phyloP scores from a whole-genome alignment of 1,140 invertebrate genomes.

The Rhagoletis pomonella region DNA sequence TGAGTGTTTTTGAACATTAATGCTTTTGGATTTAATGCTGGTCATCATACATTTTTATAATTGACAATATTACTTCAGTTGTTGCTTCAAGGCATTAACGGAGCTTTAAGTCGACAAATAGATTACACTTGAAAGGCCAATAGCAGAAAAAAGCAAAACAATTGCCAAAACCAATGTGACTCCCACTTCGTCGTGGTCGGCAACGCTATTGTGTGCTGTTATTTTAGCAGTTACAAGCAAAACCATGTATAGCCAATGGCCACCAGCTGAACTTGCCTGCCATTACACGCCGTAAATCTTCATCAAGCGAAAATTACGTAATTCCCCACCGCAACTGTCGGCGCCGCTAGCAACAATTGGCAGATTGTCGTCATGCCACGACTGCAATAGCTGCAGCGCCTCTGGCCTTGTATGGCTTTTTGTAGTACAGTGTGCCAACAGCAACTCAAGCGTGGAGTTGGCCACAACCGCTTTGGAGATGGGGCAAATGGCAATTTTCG shows the following conservation, averaged over 20 bases:
- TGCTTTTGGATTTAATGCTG: not conserved
- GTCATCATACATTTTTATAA: not conserved
- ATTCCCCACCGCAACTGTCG: slow-evolving; percentile 18
- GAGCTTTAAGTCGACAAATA: slow-evolving; percentile 34
- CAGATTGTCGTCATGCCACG: slow-evolving; percentile 18
- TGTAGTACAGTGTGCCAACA: not conserved
- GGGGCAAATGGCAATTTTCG: slow-evolving; percentile 49
- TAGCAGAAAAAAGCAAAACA: not conserved
- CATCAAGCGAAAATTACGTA: slow-evolving; percentile 53
- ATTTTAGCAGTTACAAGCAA: not conserved
- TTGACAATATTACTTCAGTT: not conserved
- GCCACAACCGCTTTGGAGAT: slow-evolving; percentile 31
- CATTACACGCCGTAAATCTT: slow-evolving; percentile 40
- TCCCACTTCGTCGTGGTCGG: not conserved
- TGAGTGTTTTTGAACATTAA: not conserved
- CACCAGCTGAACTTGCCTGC: slow-evolving; percentile 17
- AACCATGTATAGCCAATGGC: not conserved
- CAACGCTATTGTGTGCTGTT: not conserved
- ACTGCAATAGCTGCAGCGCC: not conserved
- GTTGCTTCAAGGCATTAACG: slow-evolving; percentile 19
- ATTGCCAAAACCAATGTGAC: slow-evolving; percentile 20
- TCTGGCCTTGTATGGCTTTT: slow-evolving; percentile 2
- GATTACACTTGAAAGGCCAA: not conserved
- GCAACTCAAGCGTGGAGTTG: not conserved
- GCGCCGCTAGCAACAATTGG: slow-evolving; percentile 24